Base-by-base conservation (phyloP, 1,140 invertebrate genomes). In the Sinella curviseta region DNA sequence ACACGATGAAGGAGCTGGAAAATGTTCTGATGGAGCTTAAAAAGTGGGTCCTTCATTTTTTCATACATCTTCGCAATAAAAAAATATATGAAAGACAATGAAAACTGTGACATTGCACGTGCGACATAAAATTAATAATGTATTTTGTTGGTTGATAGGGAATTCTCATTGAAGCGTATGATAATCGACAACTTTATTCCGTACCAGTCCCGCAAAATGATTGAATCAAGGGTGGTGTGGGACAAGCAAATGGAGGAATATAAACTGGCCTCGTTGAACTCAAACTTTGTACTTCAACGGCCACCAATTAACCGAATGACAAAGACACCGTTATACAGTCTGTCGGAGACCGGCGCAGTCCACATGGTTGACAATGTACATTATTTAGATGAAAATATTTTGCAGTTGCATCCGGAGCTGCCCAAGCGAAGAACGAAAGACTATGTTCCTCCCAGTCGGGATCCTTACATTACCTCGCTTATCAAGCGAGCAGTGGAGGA, bases 161-260 rank as follows among this genome's bases (percentile, higher is more conserved):
- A 84, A 30, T 35, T 81, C n/a, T 39, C 77, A 48, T 78, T 82
- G 14, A 82, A 82, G 35, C 74, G 75, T 77, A 30, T 79, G 54
- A 80, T 82, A 28, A 76, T 84, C 70, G 81, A 84, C 4, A 84
- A 84, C 28, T 84, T 84, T 54, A 80, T 84, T 70, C 83, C 81
- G 24, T 48, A 74, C 1, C 60, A 35, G 16, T 77, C 65, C 31
- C 76, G 81, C n/a, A 78, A 77, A 73, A 54, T 80, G 26, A 75
- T 81, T 14, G 81, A 82, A 39, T 70, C 34, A 31, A 26, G 82
- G 33, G 78, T 82, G 55, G 74, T 77, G 57, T 77, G 78, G 73
- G 76, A 82, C 36, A 78, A 82, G 75, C 73, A 67, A 39, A 75
- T 76, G 28, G 77, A 82, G 28, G 73, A 39, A 24, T 82, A 80